Evolutionary conservation across 2,888 invertebrate species (phyloP).

Genomic region (Rapana venosa): DNA sequence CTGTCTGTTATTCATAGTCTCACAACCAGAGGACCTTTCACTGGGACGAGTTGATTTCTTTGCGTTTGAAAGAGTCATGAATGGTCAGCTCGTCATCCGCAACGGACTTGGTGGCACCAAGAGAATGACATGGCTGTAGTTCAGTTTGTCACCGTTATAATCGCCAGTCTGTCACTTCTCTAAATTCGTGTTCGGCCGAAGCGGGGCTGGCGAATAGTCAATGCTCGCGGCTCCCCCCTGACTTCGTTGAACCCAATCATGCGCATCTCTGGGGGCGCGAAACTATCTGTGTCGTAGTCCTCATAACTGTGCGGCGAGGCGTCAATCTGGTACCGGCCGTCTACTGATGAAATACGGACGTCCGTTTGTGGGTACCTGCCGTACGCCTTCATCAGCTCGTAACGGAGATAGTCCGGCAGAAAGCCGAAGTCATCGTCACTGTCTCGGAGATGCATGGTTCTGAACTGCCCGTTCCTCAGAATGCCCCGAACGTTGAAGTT

Average conservation of each 20-base stretch:
- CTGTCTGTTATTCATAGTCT: no score
- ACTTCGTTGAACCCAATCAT: not conserved
- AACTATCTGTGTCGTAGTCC: not conserved
- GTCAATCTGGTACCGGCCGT: slow-evolving; percentile 54
- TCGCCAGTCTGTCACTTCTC: no score
- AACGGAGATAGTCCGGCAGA: slow-evolving; percentile 51
- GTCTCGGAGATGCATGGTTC: slow-evolving; percentile 50
- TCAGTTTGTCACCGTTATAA: no score
- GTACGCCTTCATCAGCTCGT: slow-evolving; percentile 53
- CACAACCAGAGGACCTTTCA: no score
- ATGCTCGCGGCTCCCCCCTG: not conserved
- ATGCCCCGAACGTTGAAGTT: slow-evolving; percentile 48
- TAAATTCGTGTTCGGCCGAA: no score
- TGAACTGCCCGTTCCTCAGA: slow-evolving; percentile 52
- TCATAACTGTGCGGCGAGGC: slow-evolving; percentile 45
- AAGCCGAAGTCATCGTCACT: slow-evolving; percentile 45
- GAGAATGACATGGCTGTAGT: no score
- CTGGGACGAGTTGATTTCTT: no score
- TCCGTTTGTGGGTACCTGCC: slow-evolving; percentile 52
- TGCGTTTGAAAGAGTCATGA: no score
- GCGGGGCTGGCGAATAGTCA: not conserved
- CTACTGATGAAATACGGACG: slow-evolving; percentile 47
- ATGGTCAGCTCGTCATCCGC: no score
- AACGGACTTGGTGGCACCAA: no score
- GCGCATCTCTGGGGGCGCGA: not conserved